phyloP scores from a whole-genome alignment of 2,797 vertebrate species.

The Melanotaenia parkinsoni region DNA sequence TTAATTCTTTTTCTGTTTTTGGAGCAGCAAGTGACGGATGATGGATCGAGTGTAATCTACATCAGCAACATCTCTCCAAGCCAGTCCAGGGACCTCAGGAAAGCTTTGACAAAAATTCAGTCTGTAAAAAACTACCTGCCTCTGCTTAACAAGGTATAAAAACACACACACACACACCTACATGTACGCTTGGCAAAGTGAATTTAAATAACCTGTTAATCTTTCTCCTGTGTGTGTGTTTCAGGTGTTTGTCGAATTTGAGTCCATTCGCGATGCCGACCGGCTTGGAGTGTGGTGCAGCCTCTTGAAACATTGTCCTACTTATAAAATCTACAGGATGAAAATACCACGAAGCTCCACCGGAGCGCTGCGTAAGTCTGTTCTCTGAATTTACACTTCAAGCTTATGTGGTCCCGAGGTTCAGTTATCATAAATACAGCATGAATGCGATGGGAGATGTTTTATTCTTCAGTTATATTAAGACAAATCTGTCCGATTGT shows the following conservation, averaged over 20 bases:
- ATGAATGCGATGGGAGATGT: background rate
- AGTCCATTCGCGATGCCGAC: conserved; percentile 27
- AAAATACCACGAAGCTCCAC: accelerated
- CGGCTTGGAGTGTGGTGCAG: conserved; percentile 63
- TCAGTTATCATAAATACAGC: background rate
- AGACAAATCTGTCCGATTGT: background rate
- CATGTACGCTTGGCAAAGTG: too few species aligned
- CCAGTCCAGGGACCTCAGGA: conserved; percentile 13
- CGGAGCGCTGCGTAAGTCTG: conserved; percentile 2
- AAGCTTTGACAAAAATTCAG: conserved; percentile 6
- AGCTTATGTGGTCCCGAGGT: too few species aligned
- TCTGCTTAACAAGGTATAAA: conserved; percentile 67
- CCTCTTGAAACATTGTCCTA: conserved; percentile 11
- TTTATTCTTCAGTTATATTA: background rate
- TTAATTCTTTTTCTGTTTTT: background rate
- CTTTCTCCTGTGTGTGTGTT: background rate
- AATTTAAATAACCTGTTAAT: background rate
- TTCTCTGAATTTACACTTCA: background rate
- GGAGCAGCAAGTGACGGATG: accelerated
- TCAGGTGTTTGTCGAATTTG: conserved; percentile 69
- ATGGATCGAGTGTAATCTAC: background rate
- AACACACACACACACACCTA: background rate
- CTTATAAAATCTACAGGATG: conserved; percentile 40
- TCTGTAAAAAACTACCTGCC: conserved; percentile 53
- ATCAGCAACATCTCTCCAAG: conserved; percentile 43